Evolutionary conservation across 2,113 vertebrate genomes (phyloP), one percentile per base, ranked within the genome.

Genomic region (Lanius collurio): DNA sequence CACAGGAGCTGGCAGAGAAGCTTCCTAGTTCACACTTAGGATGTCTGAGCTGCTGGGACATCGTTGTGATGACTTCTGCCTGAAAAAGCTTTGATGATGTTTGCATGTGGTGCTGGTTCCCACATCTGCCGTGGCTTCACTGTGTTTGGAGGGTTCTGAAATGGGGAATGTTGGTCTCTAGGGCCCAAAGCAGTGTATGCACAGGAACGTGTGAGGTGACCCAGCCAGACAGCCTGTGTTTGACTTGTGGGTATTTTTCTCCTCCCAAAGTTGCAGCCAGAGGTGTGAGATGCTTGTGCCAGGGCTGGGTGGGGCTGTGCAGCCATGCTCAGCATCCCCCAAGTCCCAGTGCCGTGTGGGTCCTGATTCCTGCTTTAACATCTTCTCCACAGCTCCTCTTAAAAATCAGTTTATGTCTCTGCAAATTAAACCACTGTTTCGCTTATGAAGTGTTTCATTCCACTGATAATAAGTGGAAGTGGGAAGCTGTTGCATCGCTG

Each of bases 281-380:
- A 56, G n/a, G 44, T 60, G 71, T 12, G 68, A 68, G 83, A 21
- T 64, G 86, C n/a, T 53, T 37, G 21, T 50, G 11, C 37, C 14
- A 23, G 11, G 0, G 6, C 47, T 52, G 0, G 3, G 63, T 26
- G 74, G 17, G 55, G 24, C 27, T 28, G n/a, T 28, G 33, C 4
- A 22, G 71, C 63, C 2, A 2, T 10, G 55, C 70, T 56, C 21
- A 4, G 39, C 5, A 1, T 37, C 31, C 39, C 42, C 42, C 28
- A 23, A 16, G 50, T 35, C 74, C 69, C 73, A n/a, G 49, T 0
- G 0, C 73, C 1, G 0, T 7, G 2, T 0, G 0, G 33, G 4
- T 20, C 41, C 59, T 22, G 33, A 55, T 70, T 89, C 73, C 65
- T 85, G 49, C 78, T 88, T 79, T 53, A 42, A 21, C 74, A 21